A percentile compares a stretch with the other conserved stretches of the same genome.
These are phyloP conservation scores for Fukomys damarensis DNA, from an alignment of 2,113 vertebrate species.

Conservation along the genomic window DNA sequence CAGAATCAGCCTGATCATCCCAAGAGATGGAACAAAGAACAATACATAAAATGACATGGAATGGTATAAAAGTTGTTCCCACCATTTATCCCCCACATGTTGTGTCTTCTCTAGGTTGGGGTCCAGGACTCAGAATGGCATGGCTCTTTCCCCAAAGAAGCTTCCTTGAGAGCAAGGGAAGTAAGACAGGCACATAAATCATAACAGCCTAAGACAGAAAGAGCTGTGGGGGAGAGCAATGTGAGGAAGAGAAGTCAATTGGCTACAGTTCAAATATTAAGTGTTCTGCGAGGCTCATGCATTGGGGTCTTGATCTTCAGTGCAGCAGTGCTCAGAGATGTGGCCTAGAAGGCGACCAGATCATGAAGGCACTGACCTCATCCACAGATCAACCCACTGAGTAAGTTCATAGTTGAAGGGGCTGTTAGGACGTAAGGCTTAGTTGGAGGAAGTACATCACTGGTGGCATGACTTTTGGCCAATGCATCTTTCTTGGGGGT, in stretches of 20 bases:
- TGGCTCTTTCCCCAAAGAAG: background rate
- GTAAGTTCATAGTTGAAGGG: background rate
- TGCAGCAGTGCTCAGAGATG: background rate
- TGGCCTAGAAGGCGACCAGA: background rate
- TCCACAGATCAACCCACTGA: too few relatives aligned
- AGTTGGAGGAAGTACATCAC: background rate
- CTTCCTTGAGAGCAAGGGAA: rapidly evolving
- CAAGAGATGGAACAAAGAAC: constrained; percentile 10
- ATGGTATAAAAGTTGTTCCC: background rate
- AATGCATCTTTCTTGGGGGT: background rate
- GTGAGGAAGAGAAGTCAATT: background rate
- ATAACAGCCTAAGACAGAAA: background rate
- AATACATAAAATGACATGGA: background rate
- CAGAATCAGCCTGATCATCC: constrained; percentile 35
- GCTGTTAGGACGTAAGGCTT: background rate
- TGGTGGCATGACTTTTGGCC: background rate
- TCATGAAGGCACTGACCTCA: too few relatives aligned
- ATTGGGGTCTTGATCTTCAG: background rate
- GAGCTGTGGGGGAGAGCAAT: rapidly evolving
- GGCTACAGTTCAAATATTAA: background rate
- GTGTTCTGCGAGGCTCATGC: background rate
- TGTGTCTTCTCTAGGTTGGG: background rate
- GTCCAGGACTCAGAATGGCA: background rate
- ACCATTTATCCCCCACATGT: background rate
- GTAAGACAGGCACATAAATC: rapidly evolving